These are phyloP conservation scores for Brachyopa scutellaris DNA, from an alignment of 2,888 invertebrate genomes.

Conservation along the genomic window DNA sequence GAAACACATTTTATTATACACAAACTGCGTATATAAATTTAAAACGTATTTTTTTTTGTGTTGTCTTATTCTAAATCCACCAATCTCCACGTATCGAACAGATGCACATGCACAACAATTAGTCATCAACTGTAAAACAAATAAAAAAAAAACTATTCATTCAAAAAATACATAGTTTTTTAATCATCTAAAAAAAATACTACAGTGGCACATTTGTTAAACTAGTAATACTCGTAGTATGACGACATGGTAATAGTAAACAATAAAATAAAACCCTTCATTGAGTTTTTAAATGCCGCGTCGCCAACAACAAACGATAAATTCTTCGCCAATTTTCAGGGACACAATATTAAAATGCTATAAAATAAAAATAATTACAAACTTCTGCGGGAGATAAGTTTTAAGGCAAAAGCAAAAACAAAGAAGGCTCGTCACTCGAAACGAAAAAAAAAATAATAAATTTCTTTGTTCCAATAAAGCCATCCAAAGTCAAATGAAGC, in stretches of 20 bases:
- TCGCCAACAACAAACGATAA: too few species aligned
- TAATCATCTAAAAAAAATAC: neutral
- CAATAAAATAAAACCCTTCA: too few species aligned
- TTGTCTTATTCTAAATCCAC: neutral
- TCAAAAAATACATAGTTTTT: neutral
- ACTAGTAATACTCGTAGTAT: too few species aligned
- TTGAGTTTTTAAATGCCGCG: too few species aligned
- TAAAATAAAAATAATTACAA: conserved; percentile 17
- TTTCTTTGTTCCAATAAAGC: conserved; percentile 42
- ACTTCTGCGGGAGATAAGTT: too few species aligned
- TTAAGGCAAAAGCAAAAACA: too few species aligned
- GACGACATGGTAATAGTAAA: too few species aligned
- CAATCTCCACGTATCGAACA: too few species aligned
- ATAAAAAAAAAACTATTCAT: neutral
- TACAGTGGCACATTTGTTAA: too few species aligned
- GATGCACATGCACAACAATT: conserved; percentile 28
- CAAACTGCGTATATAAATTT: conserved; percentile 1
- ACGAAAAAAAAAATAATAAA: too few species aligned
- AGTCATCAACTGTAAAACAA: conserved; percentile 3
- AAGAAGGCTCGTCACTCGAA: neutral
- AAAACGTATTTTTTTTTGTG: conserved; percentile 2
- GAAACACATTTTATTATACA: conserved; percentile 1
- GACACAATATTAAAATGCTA: too few species aligned
- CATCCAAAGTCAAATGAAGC: conserved; percentile 40
- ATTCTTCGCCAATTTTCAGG: too few species aligned